These are phyloP conservation scores for Pholis gunnellus DNA, from an alignment of 2,113 vertebrate species.

Conservation along the genomic window DNA sequence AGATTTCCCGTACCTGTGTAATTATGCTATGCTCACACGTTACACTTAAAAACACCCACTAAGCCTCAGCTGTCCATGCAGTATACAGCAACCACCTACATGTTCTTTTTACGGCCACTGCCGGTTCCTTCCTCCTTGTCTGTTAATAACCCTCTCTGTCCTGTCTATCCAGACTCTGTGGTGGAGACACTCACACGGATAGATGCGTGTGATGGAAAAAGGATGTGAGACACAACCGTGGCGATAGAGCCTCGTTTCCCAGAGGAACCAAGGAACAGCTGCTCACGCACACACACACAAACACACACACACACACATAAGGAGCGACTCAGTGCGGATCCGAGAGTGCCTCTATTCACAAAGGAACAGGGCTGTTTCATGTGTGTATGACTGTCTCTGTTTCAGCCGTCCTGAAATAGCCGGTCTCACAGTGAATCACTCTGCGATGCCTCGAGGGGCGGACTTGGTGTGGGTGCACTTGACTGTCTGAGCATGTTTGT, in stretches of 20 bases:
- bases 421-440: conserved; percentile 73
- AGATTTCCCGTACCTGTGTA: conserved; percentile 68
- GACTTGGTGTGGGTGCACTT: conserved; percentile 57
- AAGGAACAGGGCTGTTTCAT: conserved; percentile 71
- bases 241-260: conserved; percentile 65
- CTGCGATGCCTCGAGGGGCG: conserved; percentile 52
- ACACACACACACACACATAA: conserved; percentile 37
- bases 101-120: conserved; percentile 69
- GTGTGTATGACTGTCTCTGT: conserved; percentile 70
- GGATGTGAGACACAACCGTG: conserved; percentile 70
- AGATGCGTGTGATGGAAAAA: conserved; percentile 52
- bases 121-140: conserved; percentile 68
- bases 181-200: conserved; percentile 43
- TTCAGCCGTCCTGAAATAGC: conserved; percentile 74
- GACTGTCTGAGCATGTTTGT: conserved; percentile 63
- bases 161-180: conserved; percentile 56
- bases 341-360: conserved; percentile 60
- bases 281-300: conserved; percentile 50
- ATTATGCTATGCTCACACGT: conserved; percentile 69
- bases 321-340: conserved; percentile 62
- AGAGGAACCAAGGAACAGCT: conserved; percentile 69
- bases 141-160: conserved; percentile 68
- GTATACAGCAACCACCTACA: conserved; percentile 68
- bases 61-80: conserved; percentile 70
- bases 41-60: conserved; percentile 71